phyloP scores from a whole-genome alignment of 1,140 invertebrate species.

The Planococcus citri region DNA sequence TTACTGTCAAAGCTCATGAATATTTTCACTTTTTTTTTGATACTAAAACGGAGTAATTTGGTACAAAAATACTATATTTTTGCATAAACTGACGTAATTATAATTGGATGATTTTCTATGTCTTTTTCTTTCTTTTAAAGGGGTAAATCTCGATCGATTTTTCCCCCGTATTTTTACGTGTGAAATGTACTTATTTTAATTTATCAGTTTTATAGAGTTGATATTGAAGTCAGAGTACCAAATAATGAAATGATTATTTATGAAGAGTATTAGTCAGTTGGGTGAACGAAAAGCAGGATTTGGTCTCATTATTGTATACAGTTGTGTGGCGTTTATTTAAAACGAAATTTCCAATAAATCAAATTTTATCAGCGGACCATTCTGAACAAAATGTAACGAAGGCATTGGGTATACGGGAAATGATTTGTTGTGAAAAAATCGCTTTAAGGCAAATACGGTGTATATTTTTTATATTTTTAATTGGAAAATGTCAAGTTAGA shows the following conservation, averaged over 20 bases:
- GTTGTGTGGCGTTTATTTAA: background rate
- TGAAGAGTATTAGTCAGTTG: no score
- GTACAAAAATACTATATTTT: background rate
- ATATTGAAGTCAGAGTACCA: background rate
- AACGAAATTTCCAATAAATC: background rate
- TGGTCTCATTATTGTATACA: no score
- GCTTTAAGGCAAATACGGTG: background rate
- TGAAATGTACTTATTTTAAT: background rate
- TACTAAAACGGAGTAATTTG: background rate
- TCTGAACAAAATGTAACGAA: background rate
- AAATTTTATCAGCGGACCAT: background rate
- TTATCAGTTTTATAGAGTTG: background rate
- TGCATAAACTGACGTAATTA: background rate
- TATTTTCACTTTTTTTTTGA: background rate
- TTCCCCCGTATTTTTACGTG: background rate
- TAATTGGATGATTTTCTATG: background rate
- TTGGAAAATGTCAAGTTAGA: background rate
- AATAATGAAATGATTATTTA: background rate
- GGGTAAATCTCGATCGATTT: no score
- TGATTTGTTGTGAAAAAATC: constrained; percentile 7
- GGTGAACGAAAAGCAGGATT: no score
- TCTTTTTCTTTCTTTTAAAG: no score
- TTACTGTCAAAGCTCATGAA: background rate
- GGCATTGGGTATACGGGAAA: background rate
- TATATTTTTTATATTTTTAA: background rate